Evolutionary conservation across 2,888 invertebrate species (phyloP), one percentile per base, ranked within the genome.

Genomic region (Rutpela maculata): DNA sequence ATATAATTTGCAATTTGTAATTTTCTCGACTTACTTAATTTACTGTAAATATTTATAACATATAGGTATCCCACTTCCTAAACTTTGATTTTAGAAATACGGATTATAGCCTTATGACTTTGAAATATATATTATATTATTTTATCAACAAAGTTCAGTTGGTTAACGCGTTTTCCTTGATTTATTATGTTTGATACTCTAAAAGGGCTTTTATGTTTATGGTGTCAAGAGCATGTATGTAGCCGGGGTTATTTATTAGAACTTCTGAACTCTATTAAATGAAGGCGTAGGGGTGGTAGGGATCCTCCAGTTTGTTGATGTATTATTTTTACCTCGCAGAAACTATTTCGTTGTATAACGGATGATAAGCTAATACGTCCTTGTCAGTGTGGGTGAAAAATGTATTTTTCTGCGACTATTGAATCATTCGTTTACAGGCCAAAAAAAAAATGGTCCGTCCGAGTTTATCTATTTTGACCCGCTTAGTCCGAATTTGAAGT

Each of bases 161-260:
- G 4, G 50, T n/a, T n/a, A 50, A 50, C n/a, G 50, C 1, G 50
- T 50, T 50, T 50, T 4, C 50, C 15, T 50, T n/a, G n/a, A 50
- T 50, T 50, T 50, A 50, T 50, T 50, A 50, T 50, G 50, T 50
- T 50, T 50, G 15, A 50, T 50, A n/a, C n/a, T n/a, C 50, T 50
- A n/a, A 50, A 35, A n/a, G n/a, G 50, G 50, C 50, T 50, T 50
- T 50, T 50, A 50, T 50, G 50, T 50, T 50, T 50, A 50, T 50
- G 15, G 50, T 50, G 50, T 50, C 50, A 50, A 50, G n/a, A 50
- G 50, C 50, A 50, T 50, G 50, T 12, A 50, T 7, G 50, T 6
- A 50, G 50, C 50, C 50, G n/a, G 6, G 50, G n/a, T 50, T 50
- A 50, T 50, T 50, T 50, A 50, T 50, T 50, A 50, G 50, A 50